Evolutionary conservation across 2,797 vertebrate species (phyloP), one percentile per base, ranked within the genome.

Genomic region (Buphagus erythrorhynchus): DNA sequence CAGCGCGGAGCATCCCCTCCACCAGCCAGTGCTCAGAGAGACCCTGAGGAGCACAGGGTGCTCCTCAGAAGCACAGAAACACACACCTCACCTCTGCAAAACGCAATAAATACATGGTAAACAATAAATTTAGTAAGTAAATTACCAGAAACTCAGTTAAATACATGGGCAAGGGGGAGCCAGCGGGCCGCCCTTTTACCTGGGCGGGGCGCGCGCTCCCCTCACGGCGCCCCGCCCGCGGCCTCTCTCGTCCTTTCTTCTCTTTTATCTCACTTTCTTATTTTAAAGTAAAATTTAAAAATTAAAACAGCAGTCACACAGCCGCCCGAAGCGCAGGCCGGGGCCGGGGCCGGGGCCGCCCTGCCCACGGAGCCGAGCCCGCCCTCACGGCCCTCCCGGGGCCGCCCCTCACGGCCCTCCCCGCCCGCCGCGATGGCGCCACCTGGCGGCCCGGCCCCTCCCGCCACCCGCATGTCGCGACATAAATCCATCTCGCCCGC

Each of bases 281-380:
- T 16, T 52, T 19, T 12, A 22, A 66, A 49, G 42, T 33, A 16
- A 52, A 24, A 24, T 26, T 14, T 16, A 22, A 21, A 11, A 33
- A 10, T 5, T 1, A 13, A 8, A 43, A 14, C 3, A 20, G 2
- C 21, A 36, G 36, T 4, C 16, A 0, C 16, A 4, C n/a, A 25
- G 3, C 19, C 15, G 13, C 31, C 13, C 8, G 26, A 31, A 21
- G 58, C 7, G 28, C 66, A n/a, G 17, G 25, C 49, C 14, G 46
- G 9, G 33, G 46, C 29, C 33, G 9, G 11, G 18, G 12, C 49
- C 9, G 19, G 40, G 40, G 40, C 6, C 42, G 42, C 8, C 16
- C 42, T 42, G 42, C 42, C 42, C 42, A 42, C 13, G 38, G 22
- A 26, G 45, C 22, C 38, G 38, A 18, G 43, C 43, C 43, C 18